Evolutionary conservation across 2,888 invertebrate genomes (phyloP).

Genomic region (Yponomeuta cagnagella): DNA sequence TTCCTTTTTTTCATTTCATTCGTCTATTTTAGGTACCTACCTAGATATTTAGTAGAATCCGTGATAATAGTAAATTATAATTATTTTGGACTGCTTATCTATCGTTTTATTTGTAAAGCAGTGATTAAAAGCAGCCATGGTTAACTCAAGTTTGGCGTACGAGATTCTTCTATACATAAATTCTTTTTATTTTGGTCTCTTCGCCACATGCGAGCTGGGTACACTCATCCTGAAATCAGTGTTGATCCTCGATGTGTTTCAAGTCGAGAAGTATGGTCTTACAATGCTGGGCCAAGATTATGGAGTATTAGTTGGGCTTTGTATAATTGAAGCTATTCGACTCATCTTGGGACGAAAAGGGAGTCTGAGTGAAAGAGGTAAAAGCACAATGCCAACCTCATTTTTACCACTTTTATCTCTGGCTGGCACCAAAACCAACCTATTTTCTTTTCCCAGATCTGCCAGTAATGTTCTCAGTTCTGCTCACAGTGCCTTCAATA

Average conservation of each 20-base stretch:
- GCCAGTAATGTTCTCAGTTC: constrained; percentile 87
- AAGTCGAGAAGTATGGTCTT: constrained; percentile 66
- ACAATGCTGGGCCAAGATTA: constrained; percentile 85
- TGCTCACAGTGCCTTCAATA: constrained; percentile 90
- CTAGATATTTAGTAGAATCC: background rate
- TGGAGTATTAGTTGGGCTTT: constrained; percentile 84
- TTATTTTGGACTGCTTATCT: background rate
- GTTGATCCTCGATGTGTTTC: constrained; percentile 51
- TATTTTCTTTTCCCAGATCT: constrained; percentile 74
- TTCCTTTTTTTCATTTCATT: background rate
- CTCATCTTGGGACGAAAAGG: constrained; percentile 91
- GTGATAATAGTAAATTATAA: too few relatives aligned
- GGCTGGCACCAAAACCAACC: background rate
- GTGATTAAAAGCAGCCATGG: constrained; percentile 1
- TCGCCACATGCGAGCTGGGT: constrained; percentile 87
- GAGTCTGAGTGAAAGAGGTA: constrained; percentile 86
- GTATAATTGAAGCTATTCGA: constrained; percentile 86
- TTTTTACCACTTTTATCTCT: too few relatives aligned
- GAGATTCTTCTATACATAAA: constrained; percentile 90
- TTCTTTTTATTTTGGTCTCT: constrained; percentile 92
- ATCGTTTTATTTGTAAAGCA: background rate
- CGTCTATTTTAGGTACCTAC: background rate
- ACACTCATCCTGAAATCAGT: constrained; percentile 86
- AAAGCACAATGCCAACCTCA: constrained; percentile 12
- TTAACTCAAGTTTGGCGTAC: constrained; percentile 82